Conservation (phyloP, 2,797 vertebrate species). For the Aulostomus chinensis region DNA sequence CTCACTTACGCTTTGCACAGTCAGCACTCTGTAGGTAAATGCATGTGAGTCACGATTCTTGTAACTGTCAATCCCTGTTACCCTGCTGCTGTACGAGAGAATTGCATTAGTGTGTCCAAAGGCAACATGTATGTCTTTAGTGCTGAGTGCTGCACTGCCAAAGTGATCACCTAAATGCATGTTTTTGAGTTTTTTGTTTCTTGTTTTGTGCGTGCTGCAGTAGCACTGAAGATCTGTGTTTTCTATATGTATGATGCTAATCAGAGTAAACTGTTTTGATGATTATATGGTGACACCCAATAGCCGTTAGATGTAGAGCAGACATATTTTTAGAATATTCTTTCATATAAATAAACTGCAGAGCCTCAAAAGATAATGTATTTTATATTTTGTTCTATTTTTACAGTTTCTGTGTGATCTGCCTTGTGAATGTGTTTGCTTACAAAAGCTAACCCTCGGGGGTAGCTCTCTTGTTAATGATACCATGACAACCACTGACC, state of each 20-base stretch:
- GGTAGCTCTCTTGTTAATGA: slow-evolving; percentile 39
- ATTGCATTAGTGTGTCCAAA: slow-evolving; percentile 27
- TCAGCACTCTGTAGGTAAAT: slow-evolving; percentile 76
- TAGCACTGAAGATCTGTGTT: slow-evolving; percentile 32
- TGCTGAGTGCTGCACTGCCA: slow-evolving; percentile 78
- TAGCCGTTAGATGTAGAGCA: not conserved
- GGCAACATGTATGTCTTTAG: slow-evolving; percentile 30
- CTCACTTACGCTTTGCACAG: slow-evolving; percentile 75
- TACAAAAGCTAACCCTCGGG: slow-evolving; percentile 29
- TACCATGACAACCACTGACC: slow-evolving; percentile 50
- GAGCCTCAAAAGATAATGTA: slow-evolving; percentile 6
- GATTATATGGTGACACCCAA: slow-evolving; percentile 11
- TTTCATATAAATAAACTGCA: slow-evolving; percentile 8
- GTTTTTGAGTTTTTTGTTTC: slow-evolving; percentile 45
- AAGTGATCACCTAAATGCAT: slow-evolving; percentile 74
- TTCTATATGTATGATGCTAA: slow-evolving; percentile 22
- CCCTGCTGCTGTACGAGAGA: slow-evolving; percentile 22
- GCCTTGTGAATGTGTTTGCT: slow-evolving; percentile 18
- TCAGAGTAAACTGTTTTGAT: slow-evolving; percentile 16
- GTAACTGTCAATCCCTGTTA: slow-evolving; percentile 26
- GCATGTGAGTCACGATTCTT: slow-evolving; percentile 52
- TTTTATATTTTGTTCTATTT: not conserved
- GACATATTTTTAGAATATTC: slow-evolving; percentile 10
- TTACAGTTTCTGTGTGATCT: slow-evolving; percentile 7
- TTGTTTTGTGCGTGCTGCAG: slow-evolving; percentile 47